These are phyloP conservation scores for Plebejus anna DNA, from an alignment of 2,888 invertebrate genomes.

Conservation along the genomic window DNA sequence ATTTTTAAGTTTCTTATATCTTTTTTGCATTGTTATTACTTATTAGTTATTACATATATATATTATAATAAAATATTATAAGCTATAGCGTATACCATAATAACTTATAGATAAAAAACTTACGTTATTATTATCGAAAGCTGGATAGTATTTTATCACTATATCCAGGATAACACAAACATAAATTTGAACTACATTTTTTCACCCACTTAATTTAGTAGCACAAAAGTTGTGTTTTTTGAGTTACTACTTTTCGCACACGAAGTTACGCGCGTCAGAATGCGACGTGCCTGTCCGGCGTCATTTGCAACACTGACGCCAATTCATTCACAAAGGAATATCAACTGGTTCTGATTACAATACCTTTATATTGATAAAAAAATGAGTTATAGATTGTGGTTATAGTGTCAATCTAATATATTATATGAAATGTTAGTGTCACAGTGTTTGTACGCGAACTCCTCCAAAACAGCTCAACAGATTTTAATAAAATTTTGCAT, in stretches of 20 bases:
- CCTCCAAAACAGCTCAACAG: too few species aligned
- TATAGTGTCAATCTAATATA: background rate
- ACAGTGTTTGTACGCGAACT: too few species aligned
- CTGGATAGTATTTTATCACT: background rate
- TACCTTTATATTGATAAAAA: background rate
- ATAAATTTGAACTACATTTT: background rate
- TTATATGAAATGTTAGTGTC: too few species aligned
- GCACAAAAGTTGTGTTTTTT: background rate
- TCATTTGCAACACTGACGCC: background rate
- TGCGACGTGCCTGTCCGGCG: background rate
- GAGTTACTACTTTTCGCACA: background rate
- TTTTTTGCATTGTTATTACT: too few species aligned
- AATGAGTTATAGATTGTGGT: background rate
- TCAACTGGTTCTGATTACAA: slow-evolving; percentile 2
- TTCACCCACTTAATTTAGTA: background rate
- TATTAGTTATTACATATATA: too few species aligned
- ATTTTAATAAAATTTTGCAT: too few species aligned
- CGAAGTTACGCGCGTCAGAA: background rate
- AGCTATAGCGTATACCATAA: too few species aligned
- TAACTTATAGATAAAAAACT: background rate
- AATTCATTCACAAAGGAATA: slow-evolving; percentile 7
- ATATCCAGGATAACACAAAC: slow-evolving; percentile 1
- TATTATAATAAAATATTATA: too few species aligned
- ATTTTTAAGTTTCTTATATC: too few species aligned
- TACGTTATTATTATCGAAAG: background rate